These are phyloP conservation scores for Conger conger DNA, from an alignment of 2,113 vertebrate species.

Conservation along the genomic window DNA sequence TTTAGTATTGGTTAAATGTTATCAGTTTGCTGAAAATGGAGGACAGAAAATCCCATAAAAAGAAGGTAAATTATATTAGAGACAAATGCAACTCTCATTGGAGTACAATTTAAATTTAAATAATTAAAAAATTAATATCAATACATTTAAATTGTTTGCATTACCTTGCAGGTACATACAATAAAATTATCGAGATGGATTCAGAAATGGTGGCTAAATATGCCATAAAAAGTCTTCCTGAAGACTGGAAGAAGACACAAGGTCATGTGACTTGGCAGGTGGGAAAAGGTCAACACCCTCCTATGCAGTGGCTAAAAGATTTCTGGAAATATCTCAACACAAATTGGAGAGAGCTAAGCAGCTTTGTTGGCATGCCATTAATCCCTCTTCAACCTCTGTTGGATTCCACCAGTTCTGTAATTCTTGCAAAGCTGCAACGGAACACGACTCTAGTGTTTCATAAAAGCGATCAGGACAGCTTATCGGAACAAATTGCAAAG, in stretches of 20 bases:
- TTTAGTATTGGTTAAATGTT: no score
- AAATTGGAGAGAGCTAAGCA: constrained; percentile 55
- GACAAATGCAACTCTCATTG: no score
- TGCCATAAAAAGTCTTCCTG: constrained; percentile 62
- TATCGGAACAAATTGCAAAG: constrained; percentile 59
- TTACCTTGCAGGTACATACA: neutral
- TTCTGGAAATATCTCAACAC: constrained; percentile 75
- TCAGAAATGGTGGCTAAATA: constrained; percentile 48
- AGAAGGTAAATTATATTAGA: no score
- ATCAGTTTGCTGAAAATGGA: no score
- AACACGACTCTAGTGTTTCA: constrained; percentile 70
- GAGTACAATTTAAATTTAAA: no score
- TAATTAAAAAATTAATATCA: no score
- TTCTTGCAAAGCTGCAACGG: constrained; percentile 61
- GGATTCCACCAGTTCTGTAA: constrained; percentile 35
- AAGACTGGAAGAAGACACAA: constrained; percentile 58
- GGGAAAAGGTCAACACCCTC: constrained; percentile 57
- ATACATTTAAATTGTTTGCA: neutral
- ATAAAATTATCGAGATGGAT: constrained; percentile 17
- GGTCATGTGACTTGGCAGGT: constrained; percentile 64
- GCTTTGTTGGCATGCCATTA: constrained; percentile 69
- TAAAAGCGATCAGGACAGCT: constrained; percentile 49
- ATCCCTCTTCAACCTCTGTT: constrained; percentile 62
- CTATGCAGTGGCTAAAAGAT: constrained; percentile 68
- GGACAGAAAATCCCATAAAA: no score